Evolutionary conservation across 2,888 invertebrate species (phyloP), one percentile per base, ranked within the genome.

Genomic region (Monopis laevigella): DNA sequence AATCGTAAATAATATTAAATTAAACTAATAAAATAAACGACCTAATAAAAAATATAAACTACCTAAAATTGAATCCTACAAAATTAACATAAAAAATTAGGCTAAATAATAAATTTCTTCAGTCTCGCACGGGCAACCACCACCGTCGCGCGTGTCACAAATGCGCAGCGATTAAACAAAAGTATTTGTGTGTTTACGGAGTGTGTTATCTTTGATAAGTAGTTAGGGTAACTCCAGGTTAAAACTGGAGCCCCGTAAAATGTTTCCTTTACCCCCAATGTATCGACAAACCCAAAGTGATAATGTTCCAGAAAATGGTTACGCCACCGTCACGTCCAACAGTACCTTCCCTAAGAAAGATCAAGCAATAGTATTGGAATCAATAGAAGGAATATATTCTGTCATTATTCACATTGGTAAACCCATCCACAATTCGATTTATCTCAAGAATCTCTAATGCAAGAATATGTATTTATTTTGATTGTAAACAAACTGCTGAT

Each of bases 321-420:
- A 45, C 21, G 45, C 45, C 8, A 45, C 40, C 12, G 43, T 45
- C 4, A 40, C 43, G 3, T 46, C 46, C 29, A 29, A 19, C 13
- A 40, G 30, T 14, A 19, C 26, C 13, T 44, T 42, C 39, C 48
- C 49, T 6, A 49, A 43, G 27, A 49, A 49, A 42, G 48, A 48
- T 28, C 49, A 49, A 46, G 46, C 49, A 10, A 43, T 49, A 10
- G 38, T 49, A 30, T 2, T 49, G 6, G 45, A 48, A 10, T 39
- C 46, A 2, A 43, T 48, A 4, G 47, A 46, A n/a, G 46, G 47
- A 47, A 13, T 45, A 47, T 28, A 32, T 44, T 12, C 10, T 44
- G n/a, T 28, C 44, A 3, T 39, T 47, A 17, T 39, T 41, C 1
- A 11, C 40, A 5, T 7, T 44, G 11, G 42, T 41, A 39, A 32